A percentile compares a stretch with the other conserved stretches of the same genome.
Evolutionary conservation across 2,797 vertebrate genomes (phyloP).

Genomic region (Fringilla coelebs): DNA sequence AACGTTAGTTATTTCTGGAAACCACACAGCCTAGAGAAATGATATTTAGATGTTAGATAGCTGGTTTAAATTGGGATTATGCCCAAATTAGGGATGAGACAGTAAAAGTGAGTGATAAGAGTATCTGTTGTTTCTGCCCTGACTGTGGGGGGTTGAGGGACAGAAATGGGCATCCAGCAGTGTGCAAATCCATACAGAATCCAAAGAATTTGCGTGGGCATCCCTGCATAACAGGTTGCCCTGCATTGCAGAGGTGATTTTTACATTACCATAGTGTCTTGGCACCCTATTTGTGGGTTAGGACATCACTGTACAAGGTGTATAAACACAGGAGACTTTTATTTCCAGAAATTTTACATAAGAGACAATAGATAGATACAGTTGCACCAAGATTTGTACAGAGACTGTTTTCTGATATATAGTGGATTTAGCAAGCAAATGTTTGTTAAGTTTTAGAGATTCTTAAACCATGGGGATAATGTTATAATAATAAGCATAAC

Average conservation of each 20-base stretch:
- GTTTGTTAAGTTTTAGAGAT: neutral
- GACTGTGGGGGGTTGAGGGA: neutral
- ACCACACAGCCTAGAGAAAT: constrained; percentile 1
- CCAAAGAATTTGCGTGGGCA: neutral
- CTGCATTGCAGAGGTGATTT: neutral
- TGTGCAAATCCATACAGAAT: neutral
- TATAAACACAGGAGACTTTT: neutral
- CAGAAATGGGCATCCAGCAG: neutral
- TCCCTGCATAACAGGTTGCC: fast-evolving
- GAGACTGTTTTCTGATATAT: neutral
- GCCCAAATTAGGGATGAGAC: constrained; percentile 39
- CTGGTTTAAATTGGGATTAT: constrained; percentile 56
- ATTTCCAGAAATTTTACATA: neutral
- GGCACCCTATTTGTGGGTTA: neutral
- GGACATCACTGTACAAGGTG: neutral
- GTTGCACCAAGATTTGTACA: neutral
- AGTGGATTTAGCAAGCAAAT: neutral
- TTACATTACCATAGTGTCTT: neutral
- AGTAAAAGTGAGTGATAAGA: constrained; percentile 45
- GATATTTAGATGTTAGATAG: constrained; percentile 58
- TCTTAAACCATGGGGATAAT: neutral
- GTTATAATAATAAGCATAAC: no score
- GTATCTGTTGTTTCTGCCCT: constrained; percentile 3
- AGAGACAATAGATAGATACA: neutral
- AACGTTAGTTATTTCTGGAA: constrained; percentile 44